Evolutionary conservation across 2,797 vertebrate species (phyloP), one percentile per base, ranked within the genome.

Genomic region (Balearica regulorum): DNA sequence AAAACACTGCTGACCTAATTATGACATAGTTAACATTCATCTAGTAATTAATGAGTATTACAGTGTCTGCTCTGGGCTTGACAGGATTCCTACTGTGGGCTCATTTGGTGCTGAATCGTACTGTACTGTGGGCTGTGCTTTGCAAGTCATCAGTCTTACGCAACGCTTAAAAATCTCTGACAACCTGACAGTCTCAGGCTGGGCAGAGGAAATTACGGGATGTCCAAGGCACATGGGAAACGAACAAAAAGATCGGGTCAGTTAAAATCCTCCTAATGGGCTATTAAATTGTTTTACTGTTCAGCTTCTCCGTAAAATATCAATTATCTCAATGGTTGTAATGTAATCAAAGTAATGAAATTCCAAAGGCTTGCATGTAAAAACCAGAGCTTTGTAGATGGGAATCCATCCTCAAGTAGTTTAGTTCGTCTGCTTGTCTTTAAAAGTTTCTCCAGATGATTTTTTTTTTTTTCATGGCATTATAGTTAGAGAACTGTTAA

Each of bases 231-330:
- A 81, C 62, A n/a, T 69, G 92, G 94, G 82, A 94, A 78, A 48
- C 2, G 0, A 58, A 29, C 90, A 85, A 21, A 93, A 83, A 87
- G 89, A 76, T 44, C 3, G 8, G 89, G 89, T 90, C 89, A 35
- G 64, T 91, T 95, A 61, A 95, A 94, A 54, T 83, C 79, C 75
- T 80, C 72, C 10, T 96, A 94, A 96, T 94, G 94, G 87, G 29
- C 92, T 96, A 46, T 94, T 95, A 96, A 97, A 85, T 93, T 86
- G 75, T 87, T 97, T 96, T 91, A 93, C 83, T 95, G 65, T 78
- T 93, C 69, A 69, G 46, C 89, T 87, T 97, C 89, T 94, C 96
- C 95, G 83, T 96, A 95, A 97, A 97, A 95, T 96, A 96, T 89
- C 94, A 94, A 93, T 97, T 95, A 96, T 92, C 96, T 95, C 94